Percentiles rank a stretch among this genome's conserved stretches.
These are phyloP conservation scores for Trogon surrucura DNA, from an alignment of 2,113 vertebrate species.

Conservation along the genomic window DNA sequence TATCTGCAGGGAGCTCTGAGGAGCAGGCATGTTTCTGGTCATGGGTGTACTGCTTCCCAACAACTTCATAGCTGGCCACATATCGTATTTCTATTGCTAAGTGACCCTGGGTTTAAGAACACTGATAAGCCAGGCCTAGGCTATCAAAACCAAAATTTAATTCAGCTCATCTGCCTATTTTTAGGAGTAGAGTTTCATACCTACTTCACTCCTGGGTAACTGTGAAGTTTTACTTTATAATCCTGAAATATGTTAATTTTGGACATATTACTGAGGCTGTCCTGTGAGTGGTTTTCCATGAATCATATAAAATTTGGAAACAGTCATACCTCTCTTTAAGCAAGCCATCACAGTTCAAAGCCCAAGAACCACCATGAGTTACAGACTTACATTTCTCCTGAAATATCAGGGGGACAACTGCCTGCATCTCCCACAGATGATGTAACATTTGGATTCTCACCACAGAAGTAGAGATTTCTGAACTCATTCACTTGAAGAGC, in stretches of 20 bases:
- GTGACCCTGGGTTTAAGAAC: not conserved
- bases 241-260: not conserved
- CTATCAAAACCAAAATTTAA: not conserved
- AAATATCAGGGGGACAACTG: not conserved
- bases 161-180: not conserved
- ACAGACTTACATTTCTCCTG: constrained; percentile 53
- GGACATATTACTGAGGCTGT: not conserved
- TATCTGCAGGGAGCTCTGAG: not conserved
- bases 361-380: not conserved
- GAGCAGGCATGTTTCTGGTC: not conserved
- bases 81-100: not conserved
- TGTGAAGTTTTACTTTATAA: not conserved
- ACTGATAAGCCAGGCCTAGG: not conserved
- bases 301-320: not conserved
- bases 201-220: not conserved
- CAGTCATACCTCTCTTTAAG: not conserved
- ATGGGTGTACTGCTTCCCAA: not conserved
- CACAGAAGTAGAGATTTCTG: constrained; percentile 66
- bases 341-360: not conserved
- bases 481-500: constrained; percentile 73
- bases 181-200: not conserved
- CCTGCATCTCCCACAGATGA: not conserved
- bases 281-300: not conserved
- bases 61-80: not conserved
- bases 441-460: not conserved